Conservation (phyloP, 2,797 vertebrate genomes). For the Mus caroli region DNA sequence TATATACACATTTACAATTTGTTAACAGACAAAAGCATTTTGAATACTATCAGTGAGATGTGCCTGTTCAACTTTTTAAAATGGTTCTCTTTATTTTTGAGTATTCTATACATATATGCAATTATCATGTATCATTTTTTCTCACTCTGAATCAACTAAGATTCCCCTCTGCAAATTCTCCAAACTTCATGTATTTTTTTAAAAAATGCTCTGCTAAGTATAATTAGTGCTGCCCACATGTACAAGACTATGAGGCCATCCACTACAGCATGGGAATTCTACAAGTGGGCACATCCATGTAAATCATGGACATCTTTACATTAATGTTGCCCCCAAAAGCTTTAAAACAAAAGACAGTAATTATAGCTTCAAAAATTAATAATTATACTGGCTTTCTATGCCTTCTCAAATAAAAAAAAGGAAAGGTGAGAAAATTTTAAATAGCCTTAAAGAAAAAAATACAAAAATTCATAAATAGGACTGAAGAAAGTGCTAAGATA, state of each 20-base stretch:
- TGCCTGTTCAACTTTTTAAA: background rate
- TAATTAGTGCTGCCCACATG: background rate
- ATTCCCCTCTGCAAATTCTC: background rate
- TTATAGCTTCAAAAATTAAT: background rate
- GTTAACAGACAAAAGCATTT: background rate
- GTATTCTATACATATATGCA: background rate
- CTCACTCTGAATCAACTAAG: background rate
- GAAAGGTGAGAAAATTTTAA: background rate
- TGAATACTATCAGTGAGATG: no score
- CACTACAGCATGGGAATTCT: background rate
- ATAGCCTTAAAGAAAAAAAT: background rate
- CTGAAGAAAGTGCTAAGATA: background rate
- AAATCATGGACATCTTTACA: background rate
- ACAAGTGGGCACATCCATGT: background rate
- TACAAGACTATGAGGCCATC: background rate
- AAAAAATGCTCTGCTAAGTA: background rate
- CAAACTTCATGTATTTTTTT: background rate
- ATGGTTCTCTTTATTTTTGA: background rate
- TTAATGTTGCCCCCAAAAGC: background rate
- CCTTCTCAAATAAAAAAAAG: background rate
- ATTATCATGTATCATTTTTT: background rate
- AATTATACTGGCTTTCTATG: background rate
- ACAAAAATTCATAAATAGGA: background rate
- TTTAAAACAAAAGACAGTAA: background rate
- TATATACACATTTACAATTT: no score